These are phyloP conservation scores for Esperia sulphurella DNA, from an alignment of 2,888 invertebrate genomes.

Conservation along the genomic window DNA sequence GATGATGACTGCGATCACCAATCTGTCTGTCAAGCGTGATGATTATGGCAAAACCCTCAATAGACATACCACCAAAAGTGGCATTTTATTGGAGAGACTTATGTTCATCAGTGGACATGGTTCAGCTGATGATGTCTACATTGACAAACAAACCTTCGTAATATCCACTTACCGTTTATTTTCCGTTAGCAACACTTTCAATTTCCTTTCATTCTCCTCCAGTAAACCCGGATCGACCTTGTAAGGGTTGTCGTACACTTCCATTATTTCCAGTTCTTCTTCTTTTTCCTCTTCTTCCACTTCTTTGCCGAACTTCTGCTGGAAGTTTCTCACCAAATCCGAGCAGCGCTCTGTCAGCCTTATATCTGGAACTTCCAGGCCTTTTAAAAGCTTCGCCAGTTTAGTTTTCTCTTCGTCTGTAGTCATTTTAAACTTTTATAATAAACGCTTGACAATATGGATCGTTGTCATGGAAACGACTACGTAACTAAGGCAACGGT, in stretches of 20 bases:
- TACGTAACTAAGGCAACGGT: too few species aligned
- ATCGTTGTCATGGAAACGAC: too few species aligned
- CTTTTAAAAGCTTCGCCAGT: conserved; percentile 54
- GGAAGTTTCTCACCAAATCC: conserved; percentile 49
- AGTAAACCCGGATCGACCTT: conserved; percentile 43
- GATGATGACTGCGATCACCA: too few species aligned
- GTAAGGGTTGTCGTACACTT: conserved; percentile 53
- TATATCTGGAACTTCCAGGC: conserved; percentile 54
- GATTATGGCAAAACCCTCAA: too few species aligned
- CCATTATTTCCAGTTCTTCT: conserved; percentile 8
- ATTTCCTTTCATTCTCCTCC: conserved; percentile 53
- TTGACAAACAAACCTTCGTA: too few species aligned
- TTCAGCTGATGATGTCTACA: too few species aligned
- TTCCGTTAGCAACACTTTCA: conserved; percentile 39
- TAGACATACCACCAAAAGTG: too few species aligned
- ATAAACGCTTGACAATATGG: too few species aligned
- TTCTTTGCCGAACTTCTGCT: conserved; percentile 41
- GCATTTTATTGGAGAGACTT: too few species aligned
- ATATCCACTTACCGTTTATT: conserved; percentile 38
- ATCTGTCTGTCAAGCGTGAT: too few species aligned
- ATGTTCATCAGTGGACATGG: too few species aligned
- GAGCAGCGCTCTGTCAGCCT: conserved; percentile 55
- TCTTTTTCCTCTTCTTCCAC: conserved; percentile 36
- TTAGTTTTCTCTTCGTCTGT: conserved; percentile 66
- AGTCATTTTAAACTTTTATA: conserved; percentile 33